These are phyloP conservation scores for Pelecanus crispus DNA, from an alignment of 2,113 vertebrate species.

Conservation along the genomic window DNA sequence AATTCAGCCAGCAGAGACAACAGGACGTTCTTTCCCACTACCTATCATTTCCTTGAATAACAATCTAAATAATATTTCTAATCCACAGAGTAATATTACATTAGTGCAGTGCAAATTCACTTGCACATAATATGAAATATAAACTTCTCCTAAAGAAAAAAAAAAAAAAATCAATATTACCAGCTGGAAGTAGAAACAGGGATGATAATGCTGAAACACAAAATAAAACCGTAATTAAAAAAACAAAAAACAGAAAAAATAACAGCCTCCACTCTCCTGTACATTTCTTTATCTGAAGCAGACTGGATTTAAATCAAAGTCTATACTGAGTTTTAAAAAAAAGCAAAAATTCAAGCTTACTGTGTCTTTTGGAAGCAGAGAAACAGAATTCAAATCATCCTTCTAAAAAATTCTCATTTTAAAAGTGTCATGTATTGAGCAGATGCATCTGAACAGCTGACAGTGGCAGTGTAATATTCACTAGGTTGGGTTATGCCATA, in stretches of 20 bases:
- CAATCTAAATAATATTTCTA: conserved; percentile 9
- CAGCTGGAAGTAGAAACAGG: conserved; percentile 54
- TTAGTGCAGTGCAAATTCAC: not conserved
- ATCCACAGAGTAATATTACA: conserved; percentile 23
- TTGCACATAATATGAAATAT: conserved; percentile 21
- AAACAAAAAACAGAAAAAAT: not conserved
- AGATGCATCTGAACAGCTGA: not conserved
- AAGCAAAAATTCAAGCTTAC: not conserved
- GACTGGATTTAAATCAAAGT: not conserved
- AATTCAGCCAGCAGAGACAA: not conserved
- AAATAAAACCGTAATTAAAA: conserved; percentile 33
- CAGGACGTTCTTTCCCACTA: not conserved
- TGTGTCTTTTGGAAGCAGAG: not conserved
- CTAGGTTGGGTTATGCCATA: not conserved
- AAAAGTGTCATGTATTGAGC: not conserved
- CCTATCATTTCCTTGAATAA: not conserved
- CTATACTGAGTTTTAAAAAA: not conserved
- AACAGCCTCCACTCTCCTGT: not conserved
- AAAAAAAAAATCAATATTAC: conserved; percentile 6
- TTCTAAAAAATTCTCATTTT: conserved; percentile 11
- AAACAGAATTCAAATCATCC: not conserved
- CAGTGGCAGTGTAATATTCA: not conserved
- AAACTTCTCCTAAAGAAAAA: not conserved
- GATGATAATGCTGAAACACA: conserved; percentile 20
- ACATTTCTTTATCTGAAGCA: not conserved